Conservation (phyloP, 2,888 invertebrate genomes). For the Drosophila kambysellisi region DNA sequence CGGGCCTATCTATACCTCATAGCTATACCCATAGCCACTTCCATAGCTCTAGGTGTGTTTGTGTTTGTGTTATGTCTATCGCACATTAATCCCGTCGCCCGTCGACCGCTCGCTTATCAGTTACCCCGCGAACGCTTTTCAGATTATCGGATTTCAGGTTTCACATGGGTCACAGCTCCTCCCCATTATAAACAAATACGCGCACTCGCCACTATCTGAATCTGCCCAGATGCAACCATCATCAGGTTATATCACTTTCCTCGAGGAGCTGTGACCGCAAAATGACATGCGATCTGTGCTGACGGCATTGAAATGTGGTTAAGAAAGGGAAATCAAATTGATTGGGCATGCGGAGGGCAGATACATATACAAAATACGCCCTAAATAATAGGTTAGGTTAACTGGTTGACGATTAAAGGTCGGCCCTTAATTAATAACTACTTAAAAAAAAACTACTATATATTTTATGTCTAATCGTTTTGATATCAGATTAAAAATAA, state of each 20-base stretch:
- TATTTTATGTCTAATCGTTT: not conserved
- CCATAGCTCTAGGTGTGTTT: slow-evolving; percentile 8
- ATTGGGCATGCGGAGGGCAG: not conserved
- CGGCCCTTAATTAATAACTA: not conserved
- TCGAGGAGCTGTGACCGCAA: slow-evolving; percentile 38
- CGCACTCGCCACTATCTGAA: not conserved
- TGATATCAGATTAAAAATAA: not conserved
- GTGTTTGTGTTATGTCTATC: slow-evolving; percentile 32
- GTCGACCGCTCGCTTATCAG: slow-evolving; percentile 56
- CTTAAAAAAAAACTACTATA: not conserved
- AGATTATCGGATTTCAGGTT: slow-evolving; percentile 64
- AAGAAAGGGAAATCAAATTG: not conserved
- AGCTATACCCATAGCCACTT: not conserved
- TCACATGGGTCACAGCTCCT: slow-evolving; percentile 60
- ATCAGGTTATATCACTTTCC: slow-evolving; percentile 2
- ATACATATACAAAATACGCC: not conserved
- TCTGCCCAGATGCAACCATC: slow-evolving; percentile 6
- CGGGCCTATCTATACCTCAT: slow-evolving; percentile 65
- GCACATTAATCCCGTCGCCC: slow-evolving; percentile 23
- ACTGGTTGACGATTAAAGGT: too few species aligned
- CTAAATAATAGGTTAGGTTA: not conserved
- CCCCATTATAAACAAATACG: slow-evolving; percentile 31
- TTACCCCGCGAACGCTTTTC: slow-evolving; percentile 6
- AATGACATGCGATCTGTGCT: slow-evolving; percentile 11
- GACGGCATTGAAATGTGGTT: not conserved